Evolutionary conservation across 2,797 vertebrate genomes (phyloP), one percentile per base, ranked within the genome.

Genomic region (Manis crassicaudata): DNA sequence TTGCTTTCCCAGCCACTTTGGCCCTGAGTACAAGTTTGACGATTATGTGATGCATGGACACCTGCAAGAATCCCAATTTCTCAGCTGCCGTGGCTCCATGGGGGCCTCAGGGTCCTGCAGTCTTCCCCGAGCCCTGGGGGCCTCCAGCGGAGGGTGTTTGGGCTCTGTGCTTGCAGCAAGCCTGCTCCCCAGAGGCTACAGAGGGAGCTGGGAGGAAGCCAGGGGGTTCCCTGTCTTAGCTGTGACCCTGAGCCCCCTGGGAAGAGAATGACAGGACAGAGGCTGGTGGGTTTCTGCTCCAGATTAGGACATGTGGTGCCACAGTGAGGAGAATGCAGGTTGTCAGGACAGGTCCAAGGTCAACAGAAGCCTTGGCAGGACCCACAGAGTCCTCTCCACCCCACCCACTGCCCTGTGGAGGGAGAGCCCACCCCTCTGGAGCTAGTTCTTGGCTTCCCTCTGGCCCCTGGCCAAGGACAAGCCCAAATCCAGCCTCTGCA

Each of bases 271-370:
- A 32, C 20, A 50, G 32, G 6, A 7, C 1, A 32, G 37, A 3
- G 1, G 35, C 82, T 11, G 11, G 10, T 20, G 50, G 65, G n/a
- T 35, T 72, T 80, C 70, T 2, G 1, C 20, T 29, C 13, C 13
- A 35, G 46, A 7, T 35, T 37, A 21, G 73, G 67, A 35, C 35
- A 0, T 1, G 12, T 2, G 56, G 37, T 9, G 0, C 4, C 1
- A 11, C n/a, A 8, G 2, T 1, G 1, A 85, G 35, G 12, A 88
- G 50, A 29, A 3, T 3, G 5, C 52, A 37, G 43, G 63, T 25
- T 25, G 11, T 27, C 18, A 9, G 81, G 35, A 70, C 27, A 32
- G n/a, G 65, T 16, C 65, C 87, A 37, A 76, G 72, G 95, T n/a
- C 89, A 35, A 12, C 9, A 0, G 37, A 20, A 63, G 37, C 79